Conservation (phyloP, 2,888 invertebrate genomes). For the Acanthoscelides obtectus region DNA sequence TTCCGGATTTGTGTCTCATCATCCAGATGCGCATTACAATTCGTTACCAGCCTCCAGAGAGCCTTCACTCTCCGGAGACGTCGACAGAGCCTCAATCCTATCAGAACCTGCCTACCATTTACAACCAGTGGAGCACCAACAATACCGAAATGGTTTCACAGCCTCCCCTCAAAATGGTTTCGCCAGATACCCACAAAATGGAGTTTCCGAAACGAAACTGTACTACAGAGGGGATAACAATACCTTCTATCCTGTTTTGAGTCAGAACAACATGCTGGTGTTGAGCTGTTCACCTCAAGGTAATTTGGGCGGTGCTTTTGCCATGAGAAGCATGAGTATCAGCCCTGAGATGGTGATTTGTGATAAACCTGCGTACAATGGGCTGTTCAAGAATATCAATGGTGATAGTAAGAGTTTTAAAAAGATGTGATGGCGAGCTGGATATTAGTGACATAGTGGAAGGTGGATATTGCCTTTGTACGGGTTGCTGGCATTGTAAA, state of each 20-base stretch:
- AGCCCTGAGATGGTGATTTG: neutral
- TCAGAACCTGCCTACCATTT: constrained; percentile 47
- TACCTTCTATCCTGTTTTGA: constrained; percentile 21
- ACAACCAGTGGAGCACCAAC: constrained; percentile 13
- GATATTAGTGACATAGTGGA: neutral
- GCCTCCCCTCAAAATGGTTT: neutral
- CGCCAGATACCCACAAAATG: neutral
- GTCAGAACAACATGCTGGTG: constrained; percentile 19
- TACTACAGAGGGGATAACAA: constrained; percentile 21
- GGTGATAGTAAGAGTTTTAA: neutral
- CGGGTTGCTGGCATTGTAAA: too few relatives aligned
- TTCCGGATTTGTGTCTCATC: constrained; percentile 68
- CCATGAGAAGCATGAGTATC: neutral
- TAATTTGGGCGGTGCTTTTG: neutral
- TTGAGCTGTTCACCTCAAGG: neutral
- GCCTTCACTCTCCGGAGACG: constrained; percentile 55
- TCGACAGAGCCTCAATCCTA: constrained; percentile 48
- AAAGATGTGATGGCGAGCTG: neutral
- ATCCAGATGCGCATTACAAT: constrained; percentile 45
- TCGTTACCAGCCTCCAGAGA: constrained; percentile 53
- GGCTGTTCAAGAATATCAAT: neutral
- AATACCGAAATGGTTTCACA: neutral
- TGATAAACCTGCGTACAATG: neutral
- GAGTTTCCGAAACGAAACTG: constrained; percentile 2
- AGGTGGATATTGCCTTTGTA: neutral